phyloP scores from a whole-genome alignment of 1,140 invertebrate genomes.

The Fopius arisanus region DNA sequence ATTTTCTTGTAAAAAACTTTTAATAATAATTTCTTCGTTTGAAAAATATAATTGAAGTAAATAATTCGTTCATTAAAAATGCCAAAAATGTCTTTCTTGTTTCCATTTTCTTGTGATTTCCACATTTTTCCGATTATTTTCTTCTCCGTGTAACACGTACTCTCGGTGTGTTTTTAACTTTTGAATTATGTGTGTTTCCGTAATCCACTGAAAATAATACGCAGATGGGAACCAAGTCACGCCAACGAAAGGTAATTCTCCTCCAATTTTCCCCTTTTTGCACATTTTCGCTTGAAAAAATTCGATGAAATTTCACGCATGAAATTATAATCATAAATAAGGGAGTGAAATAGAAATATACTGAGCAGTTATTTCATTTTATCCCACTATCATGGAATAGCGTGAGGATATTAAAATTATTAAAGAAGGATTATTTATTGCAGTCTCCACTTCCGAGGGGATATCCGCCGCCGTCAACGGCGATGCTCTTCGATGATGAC shows the following conservation, averaged over 20 bases:
- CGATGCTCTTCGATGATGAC: slow-evolving; percentile 89
- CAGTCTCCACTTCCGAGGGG: slow-evolving; percentile 76
- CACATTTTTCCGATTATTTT: background rate
- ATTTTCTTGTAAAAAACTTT: too few relatives aligned
- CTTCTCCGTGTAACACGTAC: background rate
- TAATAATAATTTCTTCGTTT: too few relatives aligned
- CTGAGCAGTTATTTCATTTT: background rate
- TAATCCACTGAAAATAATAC: slow-evolving; percentile 28
- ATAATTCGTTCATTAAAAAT: too few relatives aligned
- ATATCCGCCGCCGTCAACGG: slow-evolving; percentile 76
- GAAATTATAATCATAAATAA: background rate
- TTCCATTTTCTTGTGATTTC: too few relatives aligned
- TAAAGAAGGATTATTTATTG: slow-evolving; percentile 40
- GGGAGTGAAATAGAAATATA: too few relatives aligned
- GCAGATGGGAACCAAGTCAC: slow-evolving; percentile 67
- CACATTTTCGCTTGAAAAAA: background rate
- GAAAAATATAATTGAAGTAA: too few relatives aligned
- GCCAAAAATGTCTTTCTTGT: too few relatives aligned
- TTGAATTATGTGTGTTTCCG: slow-evolving; percentile 41
- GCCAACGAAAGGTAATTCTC: slow-evolving; percentile 66
- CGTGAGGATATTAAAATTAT: background rate
- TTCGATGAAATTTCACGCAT: background rate
- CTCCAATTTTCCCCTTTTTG: slow-evolving; percentile 18
- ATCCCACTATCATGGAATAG: background rate
- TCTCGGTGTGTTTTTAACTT: slow-evolving; percentile 26